phyloP scores from a whole-genome alignment of 2,113 vertebrate genomes.

The Rana temporaria region DNA sequence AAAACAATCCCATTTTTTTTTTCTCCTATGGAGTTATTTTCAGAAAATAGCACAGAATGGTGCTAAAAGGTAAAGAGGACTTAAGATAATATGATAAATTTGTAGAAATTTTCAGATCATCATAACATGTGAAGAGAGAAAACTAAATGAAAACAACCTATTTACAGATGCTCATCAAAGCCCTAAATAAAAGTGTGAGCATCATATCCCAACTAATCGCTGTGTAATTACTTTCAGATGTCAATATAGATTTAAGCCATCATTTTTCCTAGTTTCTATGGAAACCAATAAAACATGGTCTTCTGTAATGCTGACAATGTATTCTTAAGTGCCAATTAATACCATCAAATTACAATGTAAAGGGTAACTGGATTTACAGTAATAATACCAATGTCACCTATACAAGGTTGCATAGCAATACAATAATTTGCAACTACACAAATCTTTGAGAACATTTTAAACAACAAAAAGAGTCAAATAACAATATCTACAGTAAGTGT shows the following conservation, averaged over 20 bases:
- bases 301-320: neutral
- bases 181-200: neutral
- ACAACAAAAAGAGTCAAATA: no score
- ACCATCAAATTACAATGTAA: neutral
- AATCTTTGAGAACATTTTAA: no score
- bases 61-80: neutral
- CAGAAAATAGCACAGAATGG: neutral
- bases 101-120: neutral
- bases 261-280: conserved; percentile 66
- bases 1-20: no score
- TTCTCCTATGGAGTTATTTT: neutral
- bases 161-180: conserved; percentile 18
- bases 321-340: neutral
- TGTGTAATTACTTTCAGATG: conserved; percentile 53
- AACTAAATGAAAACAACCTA: neutral
- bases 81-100: neutral
- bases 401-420: neutral
- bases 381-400: conserved; percentile 15
- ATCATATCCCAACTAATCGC: conserved; percentile 39
- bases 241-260: conserved; percentile 56
- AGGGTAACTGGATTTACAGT: conserved; percentile 14
- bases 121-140: neutral
- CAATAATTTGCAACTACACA: no score
- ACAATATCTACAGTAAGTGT: no score
- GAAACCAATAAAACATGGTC: conserved; percentile 63